These are phyloP conservation scores for Lepidurus apus DNA, from an alignment of 1,140 invertebrate genomes.

Conservation along the genomic window DNA sequence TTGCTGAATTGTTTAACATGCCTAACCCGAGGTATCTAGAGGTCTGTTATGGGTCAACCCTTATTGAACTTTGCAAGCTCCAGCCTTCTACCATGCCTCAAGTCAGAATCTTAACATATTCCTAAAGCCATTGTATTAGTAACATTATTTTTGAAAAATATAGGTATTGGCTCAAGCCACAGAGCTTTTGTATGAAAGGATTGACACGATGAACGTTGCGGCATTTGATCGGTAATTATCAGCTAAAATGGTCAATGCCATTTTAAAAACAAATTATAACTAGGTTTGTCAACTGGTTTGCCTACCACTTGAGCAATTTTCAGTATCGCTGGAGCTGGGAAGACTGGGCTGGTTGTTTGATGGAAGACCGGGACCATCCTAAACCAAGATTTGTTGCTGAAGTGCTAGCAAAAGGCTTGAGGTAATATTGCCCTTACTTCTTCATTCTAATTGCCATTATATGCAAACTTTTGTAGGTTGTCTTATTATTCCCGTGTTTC, in stretches of 20 bases:
- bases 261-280: slow-evolving; percentile 32
- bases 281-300: slow-evolving; percentile 93
- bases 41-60: slow-evolving; percentile 88
- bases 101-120: slow-evolving; percentile 48
- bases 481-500: slow-evolving; percentile 91
- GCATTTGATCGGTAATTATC: slow-evolving; percentile 76
- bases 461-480: slow-evolving; percentile 57
- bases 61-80: slow-evolving; percentile 95
- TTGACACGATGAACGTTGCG: slow-evolving; percentile 93
- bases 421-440: slow-evolving; percentile 50
- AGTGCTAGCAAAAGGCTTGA: slow-evolving; percentile 80
- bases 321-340: slow-evolving; percentile 99
- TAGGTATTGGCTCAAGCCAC: slow-evolving; percentile 88
- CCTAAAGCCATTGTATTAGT: neutral
- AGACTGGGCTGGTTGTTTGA: slow-evolving; percentile 79
- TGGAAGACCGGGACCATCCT: slow-evolving; percentile 82
- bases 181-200: slow-evolving; percentile 90
- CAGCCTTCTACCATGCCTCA: slow-evolving; percentile 96
- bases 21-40: slow-evolving; percentile 83
- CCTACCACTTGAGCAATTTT: slow-evolving; percentile 98
- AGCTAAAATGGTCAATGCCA: slow-evolving; percentile 24
- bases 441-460: neutral
- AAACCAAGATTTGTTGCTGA: slow-evolving; percentile 92
- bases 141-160: neutral
- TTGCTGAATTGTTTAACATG: slow-evolving; percentile 88